Evolutionary conservation across 2,888 invertebrate species (phyloP).

Genomic region (Cerastoderma edule): DNA sequence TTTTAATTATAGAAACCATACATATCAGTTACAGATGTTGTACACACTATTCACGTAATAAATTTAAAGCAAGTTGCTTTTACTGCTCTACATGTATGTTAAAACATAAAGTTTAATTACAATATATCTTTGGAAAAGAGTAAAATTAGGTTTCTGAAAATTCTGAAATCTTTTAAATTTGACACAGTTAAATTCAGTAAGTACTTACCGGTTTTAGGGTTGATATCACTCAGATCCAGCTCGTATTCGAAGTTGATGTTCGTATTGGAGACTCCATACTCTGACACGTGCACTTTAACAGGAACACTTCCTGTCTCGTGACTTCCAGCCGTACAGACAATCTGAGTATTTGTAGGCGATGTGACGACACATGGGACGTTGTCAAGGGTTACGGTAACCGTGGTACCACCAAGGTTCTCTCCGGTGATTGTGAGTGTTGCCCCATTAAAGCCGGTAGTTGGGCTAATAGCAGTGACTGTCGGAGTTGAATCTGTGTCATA

Average conservation of each 20-base stretch:
- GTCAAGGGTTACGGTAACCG: slow-evolving; percentile 44
- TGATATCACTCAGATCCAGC: slow-evolving; percentile 51
- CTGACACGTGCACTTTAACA: slow-evolving; percentile 45
- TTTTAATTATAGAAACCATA: too few species aligned
- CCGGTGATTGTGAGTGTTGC: slow-evolving; percentile 66
- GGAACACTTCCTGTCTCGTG: slow-evolving; percentile 49
- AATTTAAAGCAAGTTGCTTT: too few species aligned
- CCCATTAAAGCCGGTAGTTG: slow-evolving; percentile 62
- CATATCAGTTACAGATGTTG: too few species aligned
- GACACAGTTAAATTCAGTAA: neutral
- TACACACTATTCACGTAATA: too few species aligned
- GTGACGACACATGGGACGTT: slow-evolving; percentile 60
- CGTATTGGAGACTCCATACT: slow-evolving; percentile 48
- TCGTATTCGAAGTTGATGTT: slow-evolving; percentile 61
- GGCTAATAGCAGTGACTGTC: slow-evolving; percentile 57
- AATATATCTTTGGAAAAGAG: too few species aligned
- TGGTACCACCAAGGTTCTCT: slow-evolving; percentile 49
- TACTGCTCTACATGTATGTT: too few species aligned
- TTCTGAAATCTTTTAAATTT: too few species aligned
- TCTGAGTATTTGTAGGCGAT: slow-evolving; percentile 37
- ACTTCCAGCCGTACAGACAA: slow-evolving; percentile 49
- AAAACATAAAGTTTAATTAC: too few species aligned
- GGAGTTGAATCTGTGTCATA: slow-evolving; percentile 64
- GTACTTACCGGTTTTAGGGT: slow-evolving; percentile 60
- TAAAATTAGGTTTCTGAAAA: too few species aligned